Evolutionary conservation across 2,888 invertebrate species (phyloP).

Genomic region (Ophraella communa): DNA sequence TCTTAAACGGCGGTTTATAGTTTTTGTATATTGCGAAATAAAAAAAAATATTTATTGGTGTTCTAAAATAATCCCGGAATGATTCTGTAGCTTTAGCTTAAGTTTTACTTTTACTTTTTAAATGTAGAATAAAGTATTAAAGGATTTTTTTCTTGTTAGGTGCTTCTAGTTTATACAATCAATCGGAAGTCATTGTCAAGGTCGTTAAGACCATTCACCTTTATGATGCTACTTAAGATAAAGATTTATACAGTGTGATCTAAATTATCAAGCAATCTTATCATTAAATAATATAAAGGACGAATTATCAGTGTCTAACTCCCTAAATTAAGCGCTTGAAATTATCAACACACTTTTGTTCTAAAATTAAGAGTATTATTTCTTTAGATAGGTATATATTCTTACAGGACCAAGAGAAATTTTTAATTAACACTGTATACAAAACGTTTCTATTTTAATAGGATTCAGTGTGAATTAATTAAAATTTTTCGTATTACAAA

Average conservation of each 20-base stretch:
- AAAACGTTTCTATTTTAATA: neutral
- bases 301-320: neutral
- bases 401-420: neutral
- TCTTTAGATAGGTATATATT: too few relatives aligned
- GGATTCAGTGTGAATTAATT: conserved; percentile 6
- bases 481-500: conserved; percentile 22
- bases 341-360: too few relatives aligned
- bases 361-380: too few relatives aligned
- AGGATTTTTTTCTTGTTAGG: conserved; percentile 8
- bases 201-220: conserved; percentile 58
- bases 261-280: too few relatives aligned
- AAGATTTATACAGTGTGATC: conserved; percentile 37
- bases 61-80: too few relatives aligned
- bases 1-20: too few relatives aligned
- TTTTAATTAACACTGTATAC: neutral
- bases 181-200: conserved; percentile 53
- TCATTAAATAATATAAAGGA: neutral
- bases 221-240: conserved; percentile 41
- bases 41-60: too few relatives aligned
- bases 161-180: conserved; percentile 20
- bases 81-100: neutral
- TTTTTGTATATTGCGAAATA: too few relatives aligned
- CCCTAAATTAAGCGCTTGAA: too few relatives aligned
- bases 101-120: conserved; percentile 4
- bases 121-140: neutral